Base-by-base conservation (phyloP, 2,888 invertebrate genomes). In the Drosophila sordidula region DNA sequence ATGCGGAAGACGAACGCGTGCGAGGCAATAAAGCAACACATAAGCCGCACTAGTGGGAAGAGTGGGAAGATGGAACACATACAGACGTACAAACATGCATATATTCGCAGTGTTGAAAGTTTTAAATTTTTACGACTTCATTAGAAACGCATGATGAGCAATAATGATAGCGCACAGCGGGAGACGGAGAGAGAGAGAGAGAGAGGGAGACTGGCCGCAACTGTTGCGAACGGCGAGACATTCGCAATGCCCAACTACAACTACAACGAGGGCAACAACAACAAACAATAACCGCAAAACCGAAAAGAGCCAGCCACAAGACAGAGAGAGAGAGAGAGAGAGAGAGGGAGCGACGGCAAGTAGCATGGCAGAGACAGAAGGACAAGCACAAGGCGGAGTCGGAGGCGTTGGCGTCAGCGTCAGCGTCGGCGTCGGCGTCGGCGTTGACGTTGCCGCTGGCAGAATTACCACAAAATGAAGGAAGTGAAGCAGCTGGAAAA, bases 111-210 rank as follows among this genome's bases (percentile, higher is more conserved):
- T 78, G 66, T 75, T 73, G 70, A 89, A 84, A 84, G 84, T 84
- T 84, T 80, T 80, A 81, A 89, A 89, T 84, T 84, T 83, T 80
- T 80, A 89, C 81, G 84, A 87, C 87, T 89, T 87, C 89, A 85
- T 86, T 89, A 89, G 89, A 89, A 87, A 75, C 88, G 88, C 86
- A 72, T 85, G 89, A 86, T 86, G 89, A 85, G 77, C 88, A 79
- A 81, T 79, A 87, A 86, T 79, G 89, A 87, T 87, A 81, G 26
- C 18, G 26, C 6, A 5, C 3, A 41, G 51, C 1, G 32, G 4
- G 14, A 26, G 12, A 5, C 18, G 29, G 11, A 6, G 5, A 22
- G 6, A 12, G 32, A n/a, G 39, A 29, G 50, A 38, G 38, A 65
- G 16, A 65, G 16, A 2, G 3, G 29, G 9, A 42, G 54, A 57